These are phyloP conservation scores for Thaumetopoea pityocampa DNA, from an alignment of 1,140 invertebrate genomes.

Conservation along the genomic window DNA sequence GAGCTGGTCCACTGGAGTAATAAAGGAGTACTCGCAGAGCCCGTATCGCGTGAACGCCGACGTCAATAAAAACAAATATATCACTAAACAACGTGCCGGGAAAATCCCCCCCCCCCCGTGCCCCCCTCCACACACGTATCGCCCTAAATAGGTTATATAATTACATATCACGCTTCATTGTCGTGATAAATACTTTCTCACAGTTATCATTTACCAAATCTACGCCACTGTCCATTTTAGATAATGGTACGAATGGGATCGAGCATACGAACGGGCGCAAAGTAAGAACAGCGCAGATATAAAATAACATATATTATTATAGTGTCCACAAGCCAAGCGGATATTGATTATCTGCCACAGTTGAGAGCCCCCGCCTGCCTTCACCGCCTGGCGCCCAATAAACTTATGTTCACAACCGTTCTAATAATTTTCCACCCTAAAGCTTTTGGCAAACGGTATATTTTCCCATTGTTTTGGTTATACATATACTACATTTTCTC, in stretches of 20 bases:
- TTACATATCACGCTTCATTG: conserved; percentile 73
- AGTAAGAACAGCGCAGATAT: conserved; percentile 52
- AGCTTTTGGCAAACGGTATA: conserved; percentile 28
- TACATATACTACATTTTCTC: conserved; percentile 43
- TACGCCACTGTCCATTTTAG: conserved; percentile 75
- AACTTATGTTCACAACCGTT: conserved; percentile 33
- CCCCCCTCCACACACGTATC: conserved; percentile 35
- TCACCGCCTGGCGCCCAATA: conserved; percentile 20
- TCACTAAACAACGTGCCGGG: conserved; percentile 34
- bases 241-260: conserved; percentile 64
- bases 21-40: conserved; percentile 54
- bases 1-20: conserved; percentile 36
- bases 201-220: conserved; percentile 75
- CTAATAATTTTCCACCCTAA: conserved; percentile 41
- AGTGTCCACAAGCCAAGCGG: conserved; percentile 76
- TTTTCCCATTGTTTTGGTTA: conserved; percentile 29
- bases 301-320: conserved; percentile 75
- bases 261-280: conserved; percentile 16
- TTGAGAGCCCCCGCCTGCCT: conserved; percentile 62
- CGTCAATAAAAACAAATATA: conserved; percentile 65
- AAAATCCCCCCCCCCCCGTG: conserved; percentile 18
- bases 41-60: conserved; percentile 53
- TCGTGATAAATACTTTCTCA: conserved; percentile 76
- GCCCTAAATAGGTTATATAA: conserved; percentile 69
- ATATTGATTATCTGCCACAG: conserved; percentile 78